Evolutionary conservation across 2,888 invertebrate species (phyloP), one percentile per base, ranked within the genome.

Genomic region (Smittia aterrima): DNA sequence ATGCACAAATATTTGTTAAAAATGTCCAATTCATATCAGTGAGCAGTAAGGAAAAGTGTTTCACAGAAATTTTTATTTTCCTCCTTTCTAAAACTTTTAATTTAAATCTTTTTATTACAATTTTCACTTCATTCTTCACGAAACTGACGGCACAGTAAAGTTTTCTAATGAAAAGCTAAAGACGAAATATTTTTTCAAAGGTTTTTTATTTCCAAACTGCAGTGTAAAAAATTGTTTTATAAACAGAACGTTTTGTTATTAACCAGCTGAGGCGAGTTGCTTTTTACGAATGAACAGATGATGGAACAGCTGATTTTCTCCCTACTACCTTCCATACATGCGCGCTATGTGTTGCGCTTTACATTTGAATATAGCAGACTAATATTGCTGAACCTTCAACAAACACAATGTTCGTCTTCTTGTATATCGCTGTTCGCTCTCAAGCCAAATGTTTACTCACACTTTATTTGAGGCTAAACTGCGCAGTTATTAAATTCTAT

Each of bases 271-370:
- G 32, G 18, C 58, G 58, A 58, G 58, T 22, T 58, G 22, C 18
- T 58, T 72, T 32, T 25, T 72, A 72, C 72, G 38, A 72, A 72
- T 72, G 72, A 62, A 62, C 72, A 72, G 54, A 72, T 70, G 70
- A 70, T 62, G 25, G 54, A 72, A 62, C 72, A 72, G 72, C 72
- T 72, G 72, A 71, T 71, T 47, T 47, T 18, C 58, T 58, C 20
- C 22, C 18, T 58, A 58, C 58, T 58, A 22, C n/a, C 58, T 58
- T 22, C 18, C 18, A 58, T 22, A 58, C 58, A 22, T 58, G 58
- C 58, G 58, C 58, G 58, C 7, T 47, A n/a, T 22, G 58, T 22
- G 22, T 58, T 58, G 58, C 47, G 47, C n/a, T 58, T 4, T 58
- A 58, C 58, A 58, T 3, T 18, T 11, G 7, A n/a, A 58, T 22